phyloP scores from a whole-genome alignment of 2,888 invertebrate species.

The Drosophila recens region DNA sequence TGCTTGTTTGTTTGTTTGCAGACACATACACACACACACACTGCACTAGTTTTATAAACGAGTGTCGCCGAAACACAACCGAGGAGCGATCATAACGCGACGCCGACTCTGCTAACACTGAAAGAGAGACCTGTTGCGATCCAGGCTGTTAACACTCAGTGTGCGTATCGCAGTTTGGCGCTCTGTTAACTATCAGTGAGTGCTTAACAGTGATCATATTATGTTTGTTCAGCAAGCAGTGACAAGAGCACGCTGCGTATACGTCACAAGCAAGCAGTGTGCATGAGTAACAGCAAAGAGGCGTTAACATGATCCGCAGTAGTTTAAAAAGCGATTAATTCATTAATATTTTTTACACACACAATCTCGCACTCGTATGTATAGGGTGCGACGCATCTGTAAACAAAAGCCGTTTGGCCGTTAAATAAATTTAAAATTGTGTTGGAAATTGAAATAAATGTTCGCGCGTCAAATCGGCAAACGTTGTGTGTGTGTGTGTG shows the following conservation, averaged over 20 bases:
- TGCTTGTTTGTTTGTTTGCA: conserved; percentile 31
- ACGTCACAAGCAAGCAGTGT: conserved; percentile 50
- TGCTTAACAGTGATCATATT: conserved; percentile 30
- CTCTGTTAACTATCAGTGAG: conserved; percentile 29
- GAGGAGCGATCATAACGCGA: conserved; percentile 43
- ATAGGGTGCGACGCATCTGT: conserved; percentile 32
- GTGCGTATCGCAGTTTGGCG: conserved; percentile 15
- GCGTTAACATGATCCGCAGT: no score
- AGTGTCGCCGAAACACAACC: conserved; percentile 20
- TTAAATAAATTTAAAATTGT: conserved; percentile 19
- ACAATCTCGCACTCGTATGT: not conserved
- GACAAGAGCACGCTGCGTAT: conserved; percentile 37
- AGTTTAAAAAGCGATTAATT: conserved; percentile 32
- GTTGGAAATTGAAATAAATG: conserved; percentile 40
- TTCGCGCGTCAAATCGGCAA: conserved; percentile 3
- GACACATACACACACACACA: conserved; percentile 5
- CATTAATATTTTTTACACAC: not conserved
- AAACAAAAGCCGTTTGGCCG: conserved; percentile 44
- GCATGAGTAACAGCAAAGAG: conserved; percentile 4
- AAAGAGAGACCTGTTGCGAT: conserved; percentile 33
- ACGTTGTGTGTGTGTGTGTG: not conserved
- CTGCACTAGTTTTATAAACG: conserved; percentile 20
- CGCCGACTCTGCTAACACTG: conserved; percentile 38
- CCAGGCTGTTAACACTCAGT: conserved; percentile 28
- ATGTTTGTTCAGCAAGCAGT: conserved; percentile 32